phyloP scores from a whole-genome alignment of 1,140 invertebrate species.

The Drosophila auraria region DNA sequence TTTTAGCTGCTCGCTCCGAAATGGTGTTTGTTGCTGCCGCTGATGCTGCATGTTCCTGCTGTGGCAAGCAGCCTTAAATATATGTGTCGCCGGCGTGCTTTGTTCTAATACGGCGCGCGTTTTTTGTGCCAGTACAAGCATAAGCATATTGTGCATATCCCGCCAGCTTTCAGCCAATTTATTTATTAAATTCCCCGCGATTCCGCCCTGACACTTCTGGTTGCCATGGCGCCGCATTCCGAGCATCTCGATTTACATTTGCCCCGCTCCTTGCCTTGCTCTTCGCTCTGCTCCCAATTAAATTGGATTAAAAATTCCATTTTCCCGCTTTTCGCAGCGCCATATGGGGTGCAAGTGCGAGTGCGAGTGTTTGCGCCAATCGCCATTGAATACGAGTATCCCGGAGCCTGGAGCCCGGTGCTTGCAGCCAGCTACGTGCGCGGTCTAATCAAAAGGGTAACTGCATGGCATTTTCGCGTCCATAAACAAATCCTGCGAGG shows the following conservation, averaged over 20 bases:
- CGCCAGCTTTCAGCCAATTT: conserved; percentile 58
- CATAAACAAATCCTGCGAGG: conserved; percentile 53
- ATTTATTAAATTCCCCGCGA: conserved; percentile 66
- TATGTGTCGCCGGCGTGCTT: conserved; percentile 74
- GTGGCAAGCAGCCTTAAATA: conserved; percentile 62
- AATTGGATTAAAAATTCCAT: conserved; percentile 83
- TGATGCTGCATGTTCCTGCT: conserved; percentile 36
- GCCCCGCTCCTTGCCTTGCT: not conserved
- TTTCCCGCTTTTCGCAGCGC: conserved; percentile 56
- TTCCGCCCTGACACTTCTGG: conserved; percentile 45
- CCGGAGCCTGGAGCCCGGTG: conserved; percentile 24
- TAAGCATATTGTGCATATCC: conserved; percentile 53
- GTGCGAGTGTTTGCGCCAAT: conserved; percentile 64
- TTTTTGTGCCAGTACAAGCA: conserved; percentile 16
- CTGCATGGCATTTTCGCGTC: conserved; percentile 53
- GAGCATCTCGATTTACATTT: conserved; percentile 41
- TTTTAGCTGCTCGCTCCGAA: conserved; percentile 35
- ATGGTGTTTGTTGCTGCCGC: conserved; percentile 44
- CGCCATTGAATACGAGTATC: conserved; percentile 45
- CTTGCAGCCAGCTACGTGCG: conserved; percentile 49
- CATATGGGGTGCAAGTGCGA: conserved; percentile 61
- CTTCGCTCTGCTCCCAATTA: conserved; percentile 52
- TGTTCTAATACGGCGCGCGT: conserved; percentile 57
- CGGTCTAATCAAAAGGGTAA: conserved; percentile 79
- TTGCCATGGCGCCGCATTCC: conserved; percentile 40